Evolutionary conservation across 2,113 vertebrate species (phyloP), one percentile per base, ranked within the genome.

Genomic region (Conger conger): DNA sequence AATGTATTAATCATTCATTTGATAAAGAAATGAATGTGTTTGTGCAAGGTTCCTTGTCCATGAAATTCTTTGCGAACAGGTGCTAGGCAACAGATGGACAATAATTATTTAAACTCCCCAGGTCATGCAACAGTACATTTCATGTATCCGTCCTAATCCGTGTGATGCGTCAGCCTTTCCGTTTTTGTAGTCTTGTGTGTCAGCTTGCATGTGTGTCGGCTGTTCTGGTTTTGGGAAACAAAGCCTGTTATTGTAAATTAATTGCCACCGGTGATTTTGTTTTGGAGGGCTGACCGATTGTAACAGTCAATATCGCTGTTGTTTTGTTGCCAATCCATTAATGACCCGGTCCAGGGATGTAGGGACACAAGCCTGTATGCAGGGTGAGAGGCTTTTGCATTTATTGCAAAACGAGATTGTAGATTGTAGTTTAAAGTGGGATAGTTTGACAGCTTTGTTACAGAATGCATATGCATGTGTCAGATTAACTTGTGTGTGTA

Each of bases 1-100:
- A 37, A 63, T 60, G 11, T 57, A 37, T 38, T 54, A 60, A 1
- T 33, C 27, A 50, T 35, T 81, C 0, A 35, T 37, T 60, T 11
- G 18, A 35, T 23, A 63, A 63, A 57, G 33, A 23, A 63, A 27
- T 53, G 18, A 33, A 82, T 60, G 33, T 57, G 53, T 82, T 50
- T 36, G 53, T 35, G 36, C 50, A 60, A 82, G 11, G 53, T 6
- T 27, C 20, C 38, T 82, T 63, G 57, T 8, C 4, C 20, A 40
- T 50, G 30, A 77, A 77, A 23, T 63, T 63, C 20, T 63, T 36
- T 84, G 68, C 78, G 83, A 84, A 84, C 83, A 84, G 83, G 83
- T 84, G 83, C 76, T 50, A 36, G 35, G 83, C 73, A 76, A 84
- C 83, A 78, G 73, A 76, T 53, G 83, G 68, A 63, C 63, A 60